Evolutionary conservation across 2,113 vertebrate species (phyloP), one percentile per base, ranked within the genome.

Genomic region (Astur gentilis): DNA sequence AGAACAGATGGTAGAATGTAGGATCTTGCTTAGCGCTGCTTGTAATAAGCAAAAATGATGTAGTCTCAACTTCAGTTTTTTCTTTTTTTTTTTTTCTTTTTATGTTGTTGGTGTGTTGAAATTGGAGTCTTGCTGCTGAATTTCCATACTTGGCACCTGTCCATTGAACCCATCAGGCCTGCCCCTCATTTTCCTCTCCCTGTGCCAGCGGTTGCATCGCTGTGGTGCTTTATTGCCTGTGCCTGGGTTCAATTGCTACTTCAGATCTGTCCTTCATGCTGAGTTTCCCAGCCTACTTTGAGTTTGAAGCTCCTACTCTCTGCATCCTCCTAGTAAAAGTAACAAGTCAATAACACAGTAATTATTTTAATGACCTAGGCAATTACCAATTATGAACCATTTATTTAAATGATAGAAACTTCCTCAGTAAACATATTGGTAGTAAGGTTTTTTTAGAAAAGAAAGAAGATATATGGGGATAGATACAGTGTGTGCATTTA

Each of bases 321-420:
- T 92, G 49, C 40, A 21, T 73, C 38, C 36, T 92, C 69, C 40
- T 91, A 3, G 0, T 91, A 57, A 44, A 82, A 93, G 29, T 87
- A 93, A 29, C 9, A n/a, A 85, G 80, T 92, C 10, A 52, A 38
- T 54, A 93, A 54, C 31, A 27, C 15, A 50, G 31, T 95, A 72
- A 91, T 91, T 95, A 82, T 82, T 93, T 85, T 83, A 79, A 93
- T 95, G 40, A 80, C 19, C 31, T 69, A 54, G 78, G 32, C 49
- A 83, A 69, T 92, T 91, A 54, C 13, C 31, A 49, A 49, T 34
- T 47, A 79, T 79, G 64, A 88, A 78, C 18, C n/a, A 66, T 73
- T 90, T 95, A 67, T 92, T 92, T 79, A 81, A 82, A 47, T 55
- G 20, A 44, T 69, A 77, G 38, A 81, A 75, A 87, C 47, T 92